phyloP scores from a whole-genome alignment of 2,113 vertebrate species.

The Bufo gargarizans region DNA sequence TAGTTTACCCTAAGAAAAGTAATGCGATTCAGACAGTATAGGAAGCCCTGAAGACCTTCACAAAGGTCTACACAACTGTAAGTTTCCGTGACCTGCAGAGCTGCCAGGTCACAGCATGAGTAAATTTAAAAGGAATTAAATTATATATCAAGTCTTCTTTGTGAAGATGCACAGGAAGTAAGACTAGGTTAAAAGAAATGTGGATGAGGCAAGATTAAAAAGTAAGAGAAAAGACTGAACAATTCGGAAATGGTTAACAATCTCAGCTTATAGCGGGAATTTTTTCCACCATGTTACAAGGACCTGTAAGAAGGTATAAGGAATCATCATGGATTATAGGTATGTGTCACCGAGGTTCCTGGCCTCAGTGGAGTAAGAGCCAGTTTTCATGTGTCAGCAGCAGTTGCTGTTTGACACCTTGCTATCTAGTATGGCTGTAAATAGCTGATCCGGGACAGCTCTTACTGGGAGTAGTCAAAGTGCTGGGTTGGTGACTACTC shows the following conservation, averaged over 20 bases:
- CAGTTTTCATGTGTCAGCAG: too few species aligned
- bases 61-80: neutral
- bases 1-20: constrained; percentile 31
- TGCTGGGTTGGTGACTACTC: too few species aligned
- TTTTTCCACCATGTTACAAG: neutral
- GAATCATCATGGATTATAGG: too few species aligned
- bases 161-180: neutral
- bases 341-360: too few species aligned
- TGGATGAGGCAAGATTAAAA: neutral
- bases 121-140: constrained; percentile 39
- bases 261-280: neutral
- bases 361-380: too few species aligned
- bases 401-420: too few species aligned
- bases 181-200: constrained; percentile 8
- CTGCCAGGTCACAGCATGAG: neutral
- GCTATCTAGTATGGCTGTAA: too few species aligned
- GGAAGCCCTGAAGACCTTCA: constrained; percentile 33
- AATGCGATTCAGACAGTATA: constrained; percentile 21
- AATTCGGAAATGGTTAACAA: neutral
- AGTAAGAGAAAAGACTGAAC: neutral
- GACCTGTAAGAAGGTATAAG: too few species aligned
- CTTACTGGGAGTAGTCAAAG: too few species aligned
- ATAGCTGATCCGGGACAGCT: too few species aligned
- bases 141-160: constrained; percentile 34
- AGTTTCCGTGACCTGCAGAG: constrained; percentile 29